Conservation (phyloP, 2,113 vertebrate species). For the Scortum barcoo region DNA sequence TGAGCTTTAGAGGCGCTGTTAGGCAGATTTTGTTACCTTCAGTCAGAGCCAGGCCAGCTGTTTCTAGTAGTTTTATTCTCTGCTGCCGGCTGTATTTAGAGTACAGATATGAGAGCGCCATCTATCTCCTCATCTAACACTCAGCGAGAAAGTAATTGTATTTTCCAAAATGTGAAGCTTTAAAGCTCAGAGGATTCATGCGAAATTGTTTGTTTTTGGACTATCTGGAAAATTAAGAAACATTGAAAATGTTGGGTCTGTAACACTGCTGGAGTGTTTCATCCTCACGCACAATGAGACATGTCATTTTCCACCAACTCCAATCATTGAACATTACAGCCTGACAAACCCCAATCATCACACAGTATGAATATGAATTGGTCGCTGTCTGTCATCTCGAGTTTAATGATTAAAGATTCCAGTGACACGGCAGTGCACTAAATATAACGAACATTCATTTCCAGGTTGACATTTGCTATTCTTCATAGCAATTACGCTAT, state of each 20-base stretch:
- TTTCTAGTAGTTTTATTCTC: not conserved
- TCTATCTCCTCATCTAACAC: not conserved
- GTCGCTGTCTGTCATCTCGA: slow-evolving; percentile 49
- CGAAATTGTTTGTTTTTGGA: not conserved
- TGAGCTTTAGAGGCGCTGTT: not conserved
- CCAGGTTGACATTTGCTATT: slow-evolving; percentile 53
- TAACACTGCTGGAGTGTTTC: slow-evolving; percentile 11
- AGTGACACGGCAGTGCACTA: slow-evolving; percentile 45
- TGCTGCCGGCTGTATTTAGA: not conserved
- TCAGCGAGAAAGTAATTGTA: not conserved
- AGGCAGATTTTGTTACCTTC: not conserved
- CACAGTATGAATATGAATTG: slow-evolving; percentile 52
- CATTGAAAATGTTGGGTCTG: not conserved
- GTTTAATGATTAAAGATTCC: slow-evolving; percentile 54
- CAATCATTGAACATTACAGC: slow-evolving; percentile 54
- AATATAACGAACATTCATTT: slow-evolving; percentile 53
- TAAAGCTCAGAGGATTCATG: not conserved
- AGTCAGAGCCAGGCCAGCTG: not conserved
- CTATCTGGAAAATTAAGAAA: not conserved
- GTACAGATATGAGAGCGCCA: not conserved
- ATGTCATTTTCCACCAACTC: slow-evolving; percentile 52
- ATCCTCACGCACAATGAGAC: slow-evolving; percentile 52
- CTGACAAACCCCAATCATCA: slow-evolving; percentile 43
- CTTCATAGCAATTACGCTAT: slow-evolving; percentile 58
- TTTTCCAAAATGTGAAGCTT: not conserved